Conservation (phyloP, 2,113 vertebrate genomes). For the Ochotona princeps region DNA sequence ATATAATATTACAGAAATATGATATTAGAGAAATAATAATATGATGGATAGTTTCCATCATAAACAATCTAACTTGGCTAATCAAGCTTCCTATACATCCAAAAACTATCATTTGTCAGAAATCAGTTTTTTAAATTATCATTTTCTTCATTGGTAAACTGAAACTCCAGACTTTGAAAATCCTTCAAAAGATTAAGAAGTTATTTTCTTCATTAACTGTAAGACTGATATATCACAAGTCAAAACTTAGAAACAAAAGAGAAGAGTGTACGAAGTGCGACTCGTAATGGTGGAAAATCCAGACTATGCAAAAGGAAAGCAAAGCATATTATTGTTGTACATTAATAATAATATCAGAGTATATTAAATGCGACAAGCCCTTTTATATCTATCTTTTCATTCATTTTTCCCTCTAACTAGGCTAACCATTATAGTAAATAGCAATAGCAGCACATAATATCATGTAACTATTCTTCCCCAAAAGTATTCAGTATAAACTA, state of each 20-base stretch:
- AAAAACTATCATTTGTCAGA: slow-evolving; percentile 31
- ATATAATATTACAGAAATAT: no score
- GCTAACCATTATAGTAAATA: neutral
- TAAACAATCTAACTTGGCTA: neutral
- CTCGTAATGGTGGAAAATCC: neutral
- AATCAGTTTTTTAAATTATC: neutral
- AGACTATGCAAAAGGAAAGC: neutral
- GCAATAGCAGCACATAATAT: neutral
- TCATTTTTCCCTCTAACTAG: slow-evolving; percentile 19
- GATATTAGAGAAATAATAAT: no score
- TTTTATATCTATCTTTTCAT: neutral
- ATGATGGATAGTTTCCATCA: neutral
- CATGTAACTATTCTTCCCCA: neutral
- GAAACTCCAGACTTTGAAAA: neutral
- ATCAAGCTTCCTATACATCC: neutral
- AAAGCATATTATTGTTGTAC: neutral
- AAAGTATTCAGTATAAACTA: neutral
- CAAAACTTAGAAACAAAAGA: slow-evolving; percentile 51
- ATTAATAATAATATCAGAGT: neutral
- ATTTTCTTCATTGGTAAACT: slow-evolving; percentile 19
- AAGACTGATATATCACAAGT: neutral
- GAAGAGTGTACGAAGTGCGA: neutral
- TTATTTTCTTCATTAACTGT: neutral
- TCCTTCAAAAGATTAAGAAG: neutral
- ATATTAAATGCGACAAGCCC: neutral